A percentile compares a stretch with the other conserved stretches of the same genome.
Conservation (phyloP, 2,888 invertebrate genomes). For the Keiferia lycopersicella region DNA sequence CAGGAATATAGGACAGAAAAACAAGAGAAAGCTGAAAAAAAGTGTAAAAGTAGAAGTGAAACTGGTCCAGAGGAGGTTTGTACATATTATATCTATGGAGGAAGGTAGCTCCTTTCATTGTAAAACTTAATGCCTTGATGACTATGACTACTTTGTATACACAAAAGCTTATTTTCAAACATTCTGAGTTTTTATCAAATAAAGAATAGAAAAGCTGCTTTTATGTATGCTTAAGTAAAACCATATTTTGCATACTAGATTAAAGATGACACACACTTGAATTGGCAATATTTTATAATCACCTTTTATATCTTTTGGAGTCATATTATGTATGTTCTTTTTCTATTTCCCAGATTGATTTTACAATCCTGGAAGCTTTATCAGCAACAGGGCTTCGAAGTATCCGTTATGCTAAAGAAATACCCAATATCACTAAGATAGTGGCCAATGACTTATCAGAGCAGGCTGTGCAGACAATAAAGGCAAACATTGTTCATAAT, state of each 20-base stretch:
- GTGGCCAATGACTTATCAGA: constrained; percentile 95
- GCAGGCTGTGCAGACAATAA: constrained; percentile 93
- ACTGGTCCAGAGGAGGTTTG: constrained; percentile 9
- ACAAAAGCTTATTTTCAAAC: too few relatives aligned
- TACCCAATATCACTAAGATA: constrained; percentile 89
- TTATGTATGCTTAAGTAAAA: too few relatives aligned
- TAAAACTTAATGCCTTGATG: too few relatives aligned
- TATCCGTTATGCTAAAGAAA: constrained; percentile 97
- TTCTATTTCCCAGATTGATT: constrained; percentile 66
- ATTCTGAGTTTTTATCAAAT: too few relatives aligned
- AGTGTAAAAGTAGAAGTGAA: constrained; percentile 40
- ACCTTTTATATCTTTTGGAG: not conserved
- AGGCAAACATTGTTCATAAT: constrained; percentile 89
- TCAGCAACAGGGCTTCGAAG: constrained; percentile 98
- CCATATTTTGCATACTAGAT: too few relatives aligned
- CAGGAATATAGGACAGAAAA: constrained; percentile 69
- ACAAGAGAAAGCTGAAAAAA: constrained; percentile 45
- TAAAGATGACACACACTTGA: too few relatives aligned
- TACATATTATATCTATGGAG: not conserved
- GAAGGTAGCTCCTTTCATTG: too few relatives aligned
- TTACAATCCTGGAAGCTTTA: constrained; percentile 93
- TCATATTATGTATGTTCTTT: not conserved
- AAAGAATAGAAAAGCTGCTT: too few relatives aligned
- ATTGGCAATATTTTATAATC: too few relatives aligned
- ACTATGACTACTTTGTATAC: too few relatives aligned